These are phyloP conservation scores for Lagorchestes hirsutus DNA, from an alignment of 2,797 vertebrate species.

Conservation along the genomic window DNA sequence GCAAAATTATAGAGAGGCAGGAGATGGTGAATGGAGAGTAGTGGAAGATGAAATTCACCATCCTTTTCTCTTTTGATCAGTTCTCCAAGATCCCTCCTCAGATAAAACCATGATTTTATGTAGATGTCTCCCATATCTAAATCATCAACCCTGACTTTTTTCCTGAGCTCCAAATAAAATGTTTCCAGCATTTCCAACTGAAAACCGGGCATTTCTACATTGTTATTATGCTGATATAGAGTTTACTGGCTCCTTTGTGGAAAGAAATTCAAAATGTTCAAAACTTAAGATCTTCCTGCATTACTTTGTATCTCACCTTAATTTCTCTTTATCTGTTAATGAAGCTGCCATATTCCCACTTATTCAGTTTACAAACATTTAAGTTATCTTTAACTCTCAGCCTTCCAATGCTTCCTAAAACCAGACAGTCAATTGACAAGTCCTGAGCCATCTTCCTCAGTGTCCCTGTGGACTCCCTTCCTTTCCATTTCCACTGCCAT, in stretches of 20 bases:
- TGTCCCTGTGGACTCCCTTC: background rate
- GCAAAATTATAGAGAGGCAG: background rate
- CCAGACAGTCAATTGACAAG: background rate
- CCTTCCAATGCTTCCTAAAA: background rate
- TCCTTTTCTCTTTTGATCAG: background rate
- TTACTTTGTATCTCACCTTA: background rate
- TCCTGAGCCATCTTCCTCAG: background rate
- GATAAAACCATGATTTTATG: background rate
- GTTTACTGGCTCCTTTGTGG: background rate
- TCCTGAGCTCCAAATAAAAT: background rate
- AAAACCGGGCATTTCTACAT: background rate
- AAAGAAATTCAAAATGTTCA: background rate
- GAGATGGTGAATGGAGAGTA: background rate
- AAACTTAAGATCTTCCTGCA: background rate
- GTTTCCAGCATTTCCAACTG: background rate
- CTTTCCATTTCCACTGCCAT: background rate
- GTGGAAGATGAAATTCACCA: background rate
- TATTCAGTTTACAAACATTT: background rate
- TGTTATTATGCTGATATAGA: background rate
- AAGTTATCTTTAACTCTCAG: background rate
- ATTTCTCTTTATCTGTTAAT: background rate
- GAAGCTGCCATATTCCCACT: background rate
- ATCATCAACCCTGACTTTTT: background rate
- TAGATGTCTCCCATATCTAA: background rate
- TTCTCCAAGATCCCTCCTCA: background rate